A percentile compares a stretch with the other conserved stretches of the same genome.
Conservation (phyloP, 1,140 invertebrate genomes). For the Aphaenogaster ashmeadi region DNA sequence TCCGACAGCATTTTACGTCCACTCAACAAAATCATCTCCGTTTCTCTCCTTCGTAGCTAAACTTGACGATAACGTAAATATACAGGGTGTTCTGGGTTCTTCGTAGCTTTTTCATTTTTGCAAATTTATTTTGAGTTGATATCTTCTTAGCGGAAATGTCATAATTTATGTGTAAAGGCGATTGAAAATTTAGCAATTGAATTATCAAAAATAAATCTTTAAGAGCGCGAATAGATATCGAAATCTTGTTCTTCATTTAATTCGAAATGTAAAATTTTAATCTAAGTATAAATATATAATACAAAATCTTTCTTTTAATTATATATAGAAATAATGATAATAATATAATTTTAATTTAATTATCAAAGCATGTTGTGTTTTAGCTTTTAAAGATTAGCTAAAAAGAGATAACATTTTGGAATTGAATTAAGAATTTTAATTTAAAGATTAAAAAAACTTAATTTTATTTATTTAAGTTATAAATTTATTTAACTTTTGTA, state of each 20-base stretch:
- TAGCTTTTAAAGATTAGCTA: neutral
- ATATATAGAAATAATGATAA: neutral
- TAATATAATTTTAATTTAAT: slow-evolving; percentile 4
- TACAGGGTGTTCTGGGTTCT: neutral
- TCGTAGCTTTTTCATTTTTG: neutral
- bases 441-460: neutral
- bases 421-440: neutral
- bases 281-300: neutral
- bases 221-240: neutral
- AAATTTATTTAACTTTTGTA: neutral
- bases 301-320: neutral
- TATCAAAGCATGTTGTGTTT: neutral
- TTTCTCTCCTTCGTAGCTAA: neutral
- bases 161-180: neutral
- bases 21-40: neutral
- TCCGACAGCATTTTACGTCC: neutral
- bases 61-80: neutral
- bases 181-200: neutral
- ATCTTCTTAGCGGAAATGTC: neutral
- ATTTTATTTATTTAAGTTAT: neutral
- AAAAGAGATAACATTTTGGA: neutral
- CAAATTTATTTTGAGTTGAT: neutral
- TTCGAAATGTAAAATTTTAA: neutral
- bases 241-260: neutral
- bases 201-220: slow-evolving; percentile 9